Conservation (phyloP, 1,140 invertebrate species). For the Listronotus bonariensis region DNA sequence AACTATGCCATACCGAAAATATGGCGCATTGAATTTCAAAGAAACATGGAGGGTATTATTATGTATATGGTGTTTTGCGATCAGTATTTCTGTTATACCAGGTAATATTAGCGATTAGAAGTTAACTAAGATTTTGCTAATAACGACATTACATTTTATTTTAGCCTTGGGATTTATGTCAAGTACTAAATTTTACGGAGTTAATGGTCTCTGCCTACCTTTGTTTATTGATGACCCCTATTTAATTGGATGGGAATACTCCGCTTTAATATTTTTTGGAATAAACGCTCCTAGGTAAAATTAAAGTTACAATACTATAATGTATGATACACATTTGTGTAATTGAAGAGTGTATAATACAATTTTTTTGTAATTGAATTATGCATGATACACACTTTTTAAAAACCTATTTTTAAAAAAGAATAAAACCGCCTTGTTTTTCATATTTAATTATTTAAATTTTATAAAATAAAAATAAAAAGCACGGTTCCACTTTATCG, state of each 20-base stretch:
- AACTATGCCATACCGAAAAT: constrained; percentile 67
- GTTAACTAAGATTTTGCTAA: too few species aligned
- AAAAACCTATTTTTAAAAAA: too few species aligned
- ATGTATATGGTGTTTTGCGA: constrained; percentile 66
- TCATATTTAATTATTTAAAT: too few species aligned
- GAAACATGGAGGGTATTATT: constrained; percentile 59
- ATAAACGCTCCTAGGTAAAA: constrained; percentile 66
- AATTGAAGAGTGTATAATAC: too few species aligned
- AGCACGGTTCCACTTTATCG: too few species aligned
- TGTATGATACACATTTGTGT: not conserved
- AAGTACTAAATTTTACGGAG: constrained; percentile 71
- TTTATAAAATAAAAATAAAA: too few species aligned
- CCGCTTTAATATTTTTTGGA: constrained; percentile 72
- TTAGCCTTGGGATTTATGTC: constrained; percentile 66
- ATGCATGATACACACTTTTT: too few species aligned
- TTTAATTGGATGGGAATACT: constrained; percentile 75
- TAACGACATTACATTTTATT: constrained; percentile 22
- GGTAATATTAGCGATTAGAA: constrained; percentile 49
- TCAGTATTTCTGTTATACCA: constrained; percentile 69
- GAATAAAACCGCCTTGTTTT: too few species aligned
- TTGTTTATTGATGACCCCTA: constrained; percentile 74
- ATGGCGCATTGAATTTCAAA: constrained; percentile 61
- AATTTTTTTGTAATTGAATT: too few species aligned
- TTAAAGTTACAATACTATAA: not conserved
- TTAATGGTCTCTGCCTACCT: constrained; percentile 73